A percentile compares a stretch with the other conserved stretches of the same genome.
Evolutionary conservation across 2,888 invertebrate species (phyloP).

Genomic region (Plemyria rubiginata): DNA sequence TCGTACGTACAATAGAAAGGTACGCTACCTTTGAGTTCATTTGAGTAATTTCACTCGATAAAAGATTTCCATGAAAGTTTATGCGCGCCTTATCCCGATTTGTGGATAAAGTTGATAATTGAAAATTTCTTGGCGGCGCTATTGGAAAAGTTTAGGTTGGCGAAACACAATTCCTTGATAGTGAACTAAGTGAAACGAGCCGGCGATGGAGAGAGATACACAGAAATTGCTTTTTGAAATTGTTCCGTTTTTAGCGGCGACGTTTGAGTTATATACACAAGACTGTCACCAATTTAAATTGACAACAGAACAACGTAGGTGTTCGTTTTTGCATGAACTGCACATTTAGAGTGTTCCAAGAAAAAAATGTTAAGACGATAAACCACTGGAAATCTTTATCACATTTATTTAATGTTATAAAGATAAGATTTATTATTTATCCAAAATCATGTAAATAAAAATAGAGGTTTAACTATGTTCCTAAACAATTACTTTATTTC

Average conservation of each 20-base stretch:
- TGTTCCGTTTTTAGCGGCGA: slow-evolving; percentile 33
- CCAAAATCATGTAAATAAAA: no score
- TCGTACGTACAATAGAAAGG: slow-evolving; percentile 36
- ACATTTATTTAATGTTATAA: no score
- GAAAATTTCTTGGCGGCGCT: slow-evolving; percentile 63
- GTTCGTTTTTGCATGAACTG: background rate
- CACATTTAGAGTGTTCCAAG: no score
- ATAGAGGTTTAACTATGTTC: no score
- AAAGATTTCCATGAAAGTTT: slow-evolving; percentile 43
- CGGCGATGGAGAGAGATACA: slow-evolving; percentile 41
- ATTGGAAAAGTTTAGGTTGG: slow-evolving; percentile 66
- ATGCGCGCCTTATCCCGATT: slow-evolving; percentile 47
- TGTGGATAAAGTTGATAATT: slow-evolving; percentile 67
- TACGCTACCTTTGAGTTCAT: slow-evolving; percentile 31
- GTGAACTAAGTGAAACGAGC: slow-evolving; percentile 42
- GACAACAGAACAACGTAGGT: background rate
- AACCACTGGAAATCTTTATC: no score
- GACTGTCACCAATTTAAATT: background rate
- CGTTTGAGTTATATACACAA: slow-evolving; percentile 18
- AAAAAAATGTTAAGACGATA: no score
- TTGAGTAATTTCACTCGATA: slow-evolving; percentile 45
- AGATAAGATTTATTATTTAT: no score
- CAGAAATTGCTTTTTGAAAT: slow-evolving; percentile 49
- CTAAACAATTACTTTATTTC: no score
- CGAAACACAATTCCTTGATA: slow-evolving; percentile 53